A percentile compares a stretch with the other conserved stretches of the same genome.
Evolutionary conservation across 2,888 invertebrate species (phyloP).

Genomic region (Ophion costatus): DNA sequence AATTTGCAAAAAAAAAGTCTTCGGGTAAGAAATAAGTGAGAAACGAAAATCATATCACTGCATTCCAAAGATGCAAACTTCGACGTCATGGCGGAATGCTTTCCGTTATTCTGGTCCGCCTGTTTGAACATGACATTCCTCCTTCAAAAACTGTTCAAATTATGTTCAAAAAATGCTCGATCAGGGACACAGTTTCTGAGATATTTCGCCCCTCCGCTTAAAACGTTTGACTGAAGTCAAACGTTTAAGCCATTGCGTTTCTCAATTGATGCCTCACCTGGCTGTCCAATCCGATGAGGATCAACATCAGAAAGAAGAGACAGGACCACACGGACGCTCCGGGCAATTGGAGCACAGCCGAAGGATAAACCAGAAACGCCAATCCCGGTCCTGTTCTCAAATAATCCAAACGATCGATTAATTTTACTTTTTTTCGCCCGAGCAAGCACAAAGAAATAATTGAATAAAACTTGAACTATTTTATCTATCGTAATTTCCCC

Average conservation of each 20-base stretch:
- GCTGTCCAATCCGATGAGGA: conserved; percentile 87
- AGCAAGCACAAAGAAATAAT: too few relatives aligned
- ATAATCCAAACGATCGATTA: too few relatives aligned
- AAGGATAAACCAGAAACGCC: conserved; percentile 86
- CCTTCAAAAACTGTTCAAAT: too few relatives aligned
- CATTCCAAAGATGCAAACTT: too few relatives aligned
- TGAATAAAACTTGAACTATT: too few relatives aligned
- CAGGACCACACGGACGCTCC: conserved; percentile 87
- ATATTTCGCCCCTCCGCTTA: not conserved
- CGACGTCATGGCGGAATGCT: not conserved
- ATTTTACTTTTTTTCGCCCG: too few relatives aligned
- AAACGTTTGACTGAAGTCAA: not conserved
- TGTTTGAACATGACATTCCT: not conserved
- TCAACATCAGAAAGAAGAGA: conserved; percentile 88
- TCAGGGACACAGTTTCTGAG: too few relatives aligned
- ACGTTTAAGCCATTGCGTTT: too few relatives aligned
- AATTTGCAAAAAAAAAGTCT: too few relatives aligned
- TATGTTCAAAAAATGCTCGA: not conserved
- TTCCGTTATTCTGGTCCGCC: not conserved
- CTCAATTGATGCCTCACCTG: conserved; percentile 72
- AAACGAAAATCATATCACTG: too few relatives aligned
- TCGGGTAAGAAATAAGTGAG: too few relatives aligned
- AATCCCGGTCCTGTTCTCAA: conserved; percentile 84
- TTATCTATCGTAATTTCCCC: too few relatives aligned
- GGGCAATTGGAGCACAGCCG: conserved; percentile 85